Evolutionary conservation across 2,113 vertebrate genomes (phyloP).

Genomic region (Illadopsis cleaveri): DNA sequence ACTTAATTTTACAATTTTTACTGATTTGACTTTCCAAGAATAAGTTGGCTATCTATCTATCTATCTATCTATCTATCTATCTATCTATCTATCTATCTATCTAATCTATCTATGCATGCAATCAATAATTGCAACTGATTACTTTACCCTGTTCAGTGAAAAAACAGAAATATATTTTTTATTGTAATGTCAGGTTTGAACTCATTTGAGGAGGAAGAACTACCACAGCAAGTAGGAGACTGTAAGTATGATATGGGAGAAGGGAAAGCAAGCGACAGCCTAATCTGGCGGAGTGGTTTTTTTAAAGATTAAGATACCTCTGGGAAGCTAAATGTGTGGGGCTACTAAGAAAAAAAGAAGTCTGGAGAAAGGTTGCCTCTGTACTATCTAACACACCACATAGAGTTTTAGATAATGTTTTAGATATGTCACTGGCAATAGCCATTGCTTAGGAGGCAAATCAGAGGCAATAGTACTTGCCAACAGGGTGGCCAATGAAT

Average conservation of each 20-base stretch:
- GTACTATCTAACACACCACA: not conserved
- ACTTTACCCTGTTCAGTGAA: not conserved
- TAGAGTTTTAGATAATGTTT: not conserved
- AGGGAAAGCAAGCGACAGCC: not conserved
- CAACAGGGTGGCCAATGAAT: not conserved
- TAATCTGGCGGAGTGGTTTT: not conserved
- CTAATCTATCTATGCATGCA: not conserved
- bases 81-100: not conserved
- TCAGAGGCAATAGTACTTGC: not conserved
- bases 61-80: not conserved
- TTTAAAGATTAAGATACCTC: not conserved
- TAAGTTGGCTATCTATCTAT: not conserved
- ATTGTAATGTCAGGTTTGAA: not conserved
- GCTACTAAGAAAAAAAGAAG: not conserved
- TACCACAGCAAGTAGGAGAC: not conserved
- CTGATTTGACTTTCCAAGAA: not conserved
- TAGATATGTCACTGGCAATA: not conserved
- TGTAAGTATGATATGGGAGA: not conserved
- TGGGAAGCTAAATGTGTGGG: not conserved
- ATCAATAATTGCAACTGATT: not conserved
- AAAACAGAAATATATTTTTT: not conserved
- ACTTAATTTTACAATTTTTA: not conserved
- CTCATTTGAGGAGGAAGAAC: not conserved
- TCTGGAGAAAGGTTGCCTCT: not conserved
- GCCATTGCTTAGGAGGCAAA: not conserved